Evolutionary conservation across 92 coral and sea anemone species (phyloP).

Genomic region (Bergia puertoricense): DNA sequence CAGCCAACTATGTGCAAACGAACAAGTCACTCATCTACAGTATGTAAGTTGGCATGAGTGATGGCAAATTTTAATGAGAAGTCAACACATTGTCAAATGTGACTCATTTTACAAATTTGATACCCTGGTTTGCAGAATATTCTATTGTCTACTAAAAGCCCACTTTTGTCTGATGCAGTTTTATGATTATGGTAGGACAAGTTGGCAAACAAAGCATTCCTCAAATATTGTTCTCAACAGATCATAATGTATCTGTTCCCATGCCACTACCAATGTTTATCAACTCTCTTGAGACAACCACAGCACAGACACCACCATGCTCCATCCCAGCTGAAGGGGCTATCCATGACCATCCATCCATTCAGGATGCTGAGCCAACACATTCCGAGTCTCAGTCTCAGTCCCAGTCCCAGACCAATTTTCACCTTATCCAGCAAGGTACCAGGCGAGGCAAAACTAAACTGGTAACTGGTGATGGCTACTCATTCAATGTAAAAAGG

Average conservation of each 20-base stretch:
- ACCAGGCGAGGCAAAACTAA: neutral
- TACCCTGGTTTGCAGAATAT: no score
- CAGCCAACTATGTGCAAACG: no score
- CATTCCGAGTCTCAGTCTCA: neutral
- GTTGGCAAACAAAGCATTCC: neutral
- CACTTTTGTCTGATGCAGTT: neutral
- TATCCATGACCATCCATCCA: neutral
- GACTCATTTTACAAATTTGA: no score
- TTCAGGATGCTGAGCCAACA: neutral
- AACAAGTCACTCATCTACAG: no score
- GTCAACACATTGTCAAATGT: no score
- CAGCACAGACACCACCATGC: neutral
- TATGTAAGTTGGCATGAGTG: no score
- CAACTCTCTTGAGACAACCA: neutral
- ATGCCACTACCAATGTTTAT: neutral
- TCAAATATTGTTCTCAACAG: constrained; percentile 9
- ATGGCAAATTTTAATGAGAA: no score
- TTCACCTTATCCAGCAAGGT: neutral
- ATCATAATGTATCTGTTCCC: constrained; percentile 9
- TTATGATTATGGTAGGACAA: neutral
- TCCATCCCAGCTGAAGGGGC: neutral
- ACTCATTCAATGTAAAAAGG: neutral
- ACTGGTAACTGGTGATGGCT: constrained; percentile 14
- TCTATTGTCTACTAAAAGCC: no score
- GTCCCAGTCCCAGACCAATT: neutral